phyloP scores from a whole-genome alignment of 2,888 invertebrate species.

The Pristionchus maxplancki region DNA sequence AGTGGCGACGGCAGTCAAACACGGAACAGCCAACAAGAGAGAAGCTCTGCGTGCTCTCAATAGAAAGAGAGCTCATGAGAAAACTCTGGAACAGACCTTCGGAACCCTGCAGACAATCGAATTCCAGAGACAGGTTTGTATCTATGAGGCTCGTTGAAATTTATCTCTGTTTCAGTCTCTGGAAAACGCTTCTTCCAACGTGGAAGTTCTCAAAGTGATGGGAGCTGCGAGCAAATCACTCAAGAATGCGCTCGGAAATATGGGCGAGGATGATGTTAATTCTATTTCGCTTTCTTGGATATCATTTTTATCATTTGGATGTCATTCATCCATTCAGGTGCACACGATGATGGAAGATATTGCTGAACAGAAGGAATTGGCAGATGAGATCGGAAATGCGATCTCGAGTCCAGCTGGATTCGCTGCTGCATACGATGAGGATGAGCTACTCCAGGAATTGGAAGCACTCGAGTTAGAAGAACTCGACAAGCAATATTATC shows the following conservation, averaged over 20 bases:
- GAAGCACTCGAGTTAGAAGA: constrained; percentile 9
- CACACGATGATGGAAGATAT: constrained; percentile 14
- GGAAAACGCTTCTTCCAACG: neutral
- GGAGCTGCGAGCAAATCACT: neutral
- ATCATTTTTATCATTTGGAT: neutral
- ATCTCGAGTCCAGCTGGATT: neutral
- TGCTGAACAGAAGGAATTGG: constrained; percentile 4
- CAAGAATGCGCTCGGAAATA: neutral
- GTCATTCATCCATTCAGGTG: no score
- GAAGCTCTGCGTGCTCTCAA: neutral
- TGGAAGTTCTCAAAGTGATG: constrained; percentile 13
- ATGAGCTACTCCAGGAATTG: neutral
- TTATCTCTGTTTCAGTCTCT: neutral
- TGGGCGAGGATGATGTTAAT: neutral
- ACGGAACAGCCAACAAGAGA: neutral
- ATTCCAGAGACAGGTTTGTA: neutral
- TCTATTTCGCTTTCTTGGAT: neutral
- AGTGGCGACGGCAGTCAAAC: neutral
- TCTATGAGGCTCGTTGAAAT: neutral
- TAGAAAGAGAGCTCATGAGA: neutral
- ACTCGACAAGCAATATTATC: neutral
- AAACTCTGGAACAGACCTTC: neutral
- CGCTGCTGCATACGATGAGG: neutral
- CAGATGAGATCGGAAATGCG: neutral
- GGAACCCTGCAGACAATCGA: constrained; percentile 19